phyloP scores from a whole-genome alignment of 2,888 invertebrate species.

The Sinhomidia bicolor region DNA sequence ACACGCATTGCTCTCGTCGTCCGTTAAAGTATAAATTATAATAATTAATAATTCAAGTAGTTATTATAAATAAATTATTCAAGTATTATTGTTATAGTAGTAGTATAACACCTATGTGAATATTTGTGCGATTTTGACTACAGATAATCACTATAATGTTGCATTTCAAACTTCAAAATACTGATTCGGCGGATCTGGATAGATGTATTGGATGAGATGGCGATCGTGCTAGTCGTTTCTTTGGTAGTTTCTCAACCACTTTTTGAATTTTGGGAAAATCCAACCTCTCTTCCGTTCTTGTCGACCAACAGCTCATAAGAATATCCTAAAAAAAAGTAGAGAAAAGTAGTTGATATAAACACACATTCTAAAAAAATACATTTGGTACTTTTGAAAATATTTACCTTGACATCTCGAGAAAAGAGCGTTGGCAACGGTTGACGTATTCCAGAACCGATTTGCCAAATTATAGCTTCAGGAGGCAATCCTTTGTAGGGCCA shows the following conservation, averaged over 20 bases:
- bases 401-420: constrained; percentile 97
- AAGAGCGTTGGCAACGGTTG: constrained; percentile 96
- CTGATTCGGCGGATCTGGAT: constrained; percentile 97
- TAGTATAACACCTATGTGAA: constrained; percentile 41
- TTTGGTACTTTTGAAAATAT: not conserved
- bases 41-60: constrained; percentile 19
- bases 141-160: constrained; percentile 69
- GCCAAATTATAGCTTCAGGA: constrained; percentile 98
- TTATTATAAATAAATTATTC: constrained; percentile 5
- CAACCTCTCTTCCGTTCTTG: constrained; percentile 91
- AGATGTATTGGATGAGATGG: constrained; percentile 99
- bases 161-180: constrained; percentile 85
- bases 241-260: constrained; percentile 94
- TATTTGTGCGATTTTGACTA: constrained; percentile 72
- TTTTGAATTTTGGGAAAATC: constrained; percentile 93
- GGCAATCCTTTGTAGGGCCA: constrained; percentile 98
- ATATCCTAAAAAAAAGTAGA: constrained; percentile 89
- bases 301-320: constrained; percentile 98
- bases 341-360: not conserved
- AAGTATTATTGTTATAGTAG: constrained; percentile 36
- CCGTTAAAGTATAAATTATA: constrained; percentile 33
- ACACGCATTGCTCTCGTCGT: constrained; percentile 31
- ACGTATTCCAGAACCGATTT: constrained; percentile 98
- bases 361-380: not conserved
- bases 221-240: constrained; percentile 96